Evolutionary conservation across 2,797 vertebrate genomes (phyloP).

Genomic region (Bucorvus abyssinicus): DNA sequence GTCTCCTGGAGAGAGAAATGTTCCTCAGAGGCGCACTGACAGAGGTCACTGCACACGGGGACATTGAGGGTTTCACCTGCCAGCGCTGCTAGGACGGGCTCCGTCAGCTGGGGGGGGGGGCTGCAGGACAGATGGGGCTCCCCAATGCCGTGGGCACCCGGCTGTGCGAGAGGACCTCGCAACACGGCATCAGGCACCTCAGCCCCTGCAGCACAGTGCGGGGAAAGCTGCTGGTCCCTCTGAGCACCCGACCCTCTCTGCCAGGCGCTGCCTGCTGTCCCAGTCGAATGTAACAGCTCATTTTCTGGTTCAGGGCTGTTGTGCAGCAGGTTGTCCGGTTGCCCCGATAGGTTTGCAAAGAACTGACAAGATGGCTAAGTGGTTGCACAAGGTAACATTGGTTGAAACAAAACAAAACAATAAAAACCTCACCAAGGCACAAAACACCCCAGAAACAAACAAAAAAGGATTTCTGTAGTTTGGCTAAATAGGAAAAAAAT

Average conservation of each 20-base stretch:
- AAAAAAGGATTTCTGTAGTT: not conserved
- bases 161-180: accelerated
- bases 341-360: not conserved
- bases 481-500: not conserved
- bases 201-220: accelerated
- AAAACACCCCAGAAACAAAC: not conserved
- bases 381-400: not conserved
- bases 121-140: not conserved
- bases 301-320: not conserved
- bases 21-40: not conserved
- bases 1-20: not conserved
- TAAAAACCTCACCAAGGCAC: not conserved
- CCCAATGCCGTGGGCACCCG: accelerated
- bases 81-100: not conserved
- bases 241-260: too few relatives aligned
- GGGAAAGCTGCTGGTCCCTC: not conserved
- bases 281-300: not conserved
- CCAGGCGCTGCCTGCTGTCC: not conserved
- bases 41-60: not conserved
- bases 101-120: too few relatives aligned
- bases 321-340: not conserved
- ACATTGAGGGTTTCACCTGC: too few relatives aligned
- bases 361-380: not conserved
- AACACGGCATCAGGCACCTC: accelerated
- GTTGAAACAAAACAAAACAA: not conserved